phyloP scores from a whole-genome alignment of 2,888 invertebrate species.

The Callinectes sapidus region DNA sequence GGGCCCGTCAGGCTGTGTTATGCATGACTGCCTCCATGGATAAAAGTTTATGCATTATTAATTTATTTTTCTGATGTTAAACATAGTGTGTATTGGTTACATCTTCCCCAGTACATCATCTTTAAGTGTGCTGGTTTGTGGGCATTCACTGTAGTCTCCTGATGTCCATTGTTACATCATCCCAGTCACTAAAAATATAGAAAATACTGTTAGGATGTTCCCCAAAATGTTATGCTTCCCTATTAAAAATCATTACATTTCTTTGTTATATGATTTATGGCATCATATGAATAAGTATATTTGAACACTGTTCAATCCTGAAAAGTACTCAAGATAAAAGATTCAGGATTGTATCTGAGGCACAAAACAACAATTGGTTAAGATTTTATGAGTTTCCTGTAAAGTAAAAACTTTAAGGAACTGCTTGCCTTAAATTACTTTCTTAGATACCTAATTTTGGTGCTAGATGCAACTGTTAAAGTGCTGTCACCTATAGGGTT shows the following conservation, averaged over 20 bases:
- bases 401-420: not conserved
- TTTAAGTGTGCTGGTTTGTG: not conserved
- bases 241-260: not conserved
- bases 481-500: slow-evolving; percentile 4
- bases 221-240: slow-evolving; percentile 7
- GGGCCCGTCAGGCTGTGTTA: slow-evolving; percentile 5
- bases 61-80: not conserved
- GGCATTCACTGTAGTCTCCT: not conserved
- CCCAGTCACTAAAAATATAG: not conserved
- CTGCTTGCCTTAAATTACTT: not conserved
- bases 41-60: not conserved
- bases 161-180: not conserved
- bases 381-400: not conserved
- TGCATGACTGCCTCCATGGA: slow-evolving; percentile 12
- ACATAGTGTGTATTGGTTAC: not conserved
- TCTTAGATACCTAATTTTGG: slow-evolving; percentile 15
- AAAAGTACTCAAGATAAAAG: not conserved
- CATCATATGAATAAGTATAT: not conserved
- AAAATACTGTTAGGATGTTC: not conserved
- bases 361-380: not conserved
- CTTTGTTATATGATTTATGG: not conserved
- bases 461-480: slow-evolving; percentile 24
- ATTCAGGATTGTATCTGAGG: not conserved
- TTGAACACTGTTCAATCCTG: not conserved
- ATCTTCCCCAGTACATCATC: not conserved